Evolutionary conservation across 2,888 invertebrate genomes (phyloP).

Genomic region (Andrena marginata): DNA sequence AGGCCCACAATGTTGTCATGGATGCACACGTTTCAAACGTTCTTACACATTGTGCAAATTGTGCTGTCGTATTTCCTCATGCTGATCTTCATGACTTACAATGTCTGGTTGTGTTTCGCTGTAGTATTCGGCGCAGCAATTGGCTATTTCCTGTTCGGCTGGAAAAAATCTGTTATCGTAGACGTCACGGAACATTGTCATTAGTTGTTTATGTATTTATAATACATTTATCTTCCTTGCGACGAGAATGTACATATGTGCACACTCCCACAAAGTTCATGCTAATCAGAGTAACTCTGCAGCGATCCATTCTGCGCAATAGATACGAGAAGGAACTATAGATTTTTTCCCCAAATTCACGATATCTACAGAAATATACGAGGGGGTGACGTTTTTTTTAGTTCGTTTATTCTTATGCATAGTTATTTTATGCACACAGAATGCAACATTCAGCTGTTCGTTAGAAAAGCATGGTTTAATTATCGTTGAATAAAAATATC

Average conservation of each 20-base stretch:
- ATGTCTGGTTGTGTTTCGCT: conserved; percentile 96
- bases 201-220: conserved; percentile 83
- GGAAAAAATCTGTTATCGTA: conserved; percentile 97
- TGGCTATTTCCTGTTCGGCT: conserved; percentile 98
- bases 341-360: conserved; percentile 49
- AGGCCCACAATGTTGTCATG: conserved; percentile 94
- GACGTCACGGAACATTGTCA: conserved; percentile 98
- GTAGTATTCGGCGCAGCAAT: conserved; percentile 95
- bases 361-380: conserved; percentile 42
- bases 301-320: conserved; percentile 23
- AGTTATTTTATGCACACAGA: conserved; percentile 50
- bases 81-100: conserved; percentile 99
- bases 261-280: conserved; percentile 47
- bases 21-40: conserved; percentile 94
- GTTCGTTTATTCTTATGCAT: conserved; percentile 51
- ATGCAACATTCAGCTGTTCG: conserved; percentile 22
- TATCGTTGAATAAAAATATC: conserved; percentile 42
- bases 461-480: conserved; percentile 35
- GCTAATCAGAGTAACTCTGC: conserved; percentile 15
- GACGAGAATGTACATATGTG: conserved; percentile 42
- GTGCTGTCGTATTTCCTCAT: conserved; percentile 96
- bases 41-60: conserved; percentile 95
- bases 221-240: conserved; percentile 28
- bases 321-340: conserved; percentile 29
- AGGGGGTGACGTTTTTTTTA: conserved; percentile 11